These are phyloP conservation scores for Willowsia nigromaculata DNA, from an alignment of 2,888 invertebrate genomes.

Conservation along the genomic window DNA sequence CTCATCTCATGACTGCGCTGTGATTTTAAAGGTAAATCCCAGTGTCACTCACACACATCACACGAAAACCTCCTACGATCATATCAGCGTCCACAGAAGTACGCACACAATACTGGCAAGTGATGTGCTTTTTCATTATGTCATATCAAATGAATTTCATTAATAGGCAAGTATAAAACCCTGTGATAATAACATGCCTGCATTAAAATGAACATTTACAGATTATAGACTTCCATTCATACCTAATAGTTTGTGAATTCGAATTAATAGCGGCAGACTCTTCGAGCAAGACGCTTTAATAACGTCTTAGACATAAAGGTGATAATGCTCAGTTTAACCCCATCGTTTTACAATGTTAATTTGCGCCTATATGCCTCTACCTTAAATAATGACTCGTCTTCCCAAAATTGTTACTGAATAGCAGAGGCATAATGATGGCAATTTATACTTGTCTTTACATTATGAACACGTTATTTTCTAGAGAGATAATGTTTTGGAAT, in stretches of 20 bases:
- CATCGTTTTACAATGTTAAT: neutral
- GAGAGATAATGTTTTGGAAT: neutral
- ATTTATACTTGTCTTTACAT: conserved; percentile 1
- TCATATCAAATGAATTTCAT: neutral
- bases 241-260: neutral
- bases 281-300: neutral
- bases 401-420: conserved; percentile 40
- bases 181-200: no score
- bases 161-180: no score
- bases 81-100: no score
- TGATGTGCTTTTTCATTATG: neutral
- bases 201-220: no score
- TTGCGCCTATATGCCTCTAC: neutral
- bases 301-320: neutral
- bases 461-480: conserved; percentile 12
- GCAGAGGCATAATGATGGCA: neutral
- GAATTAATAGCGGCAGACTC: neutral
- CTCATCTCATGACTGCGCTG: conserved; percentile 8
- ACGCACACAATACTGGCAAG: neutral
- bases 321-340: neutral
- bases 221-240: neutral
- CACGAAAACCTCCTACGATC: no score
- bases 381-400: conserved; percentile 52
- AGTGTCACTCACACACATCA: conserved; percentile 53
- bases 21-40: conserved; percentile 45